Conservation (phyloP, 2,113 vertebrate species). For the Naja naja region DNA sequence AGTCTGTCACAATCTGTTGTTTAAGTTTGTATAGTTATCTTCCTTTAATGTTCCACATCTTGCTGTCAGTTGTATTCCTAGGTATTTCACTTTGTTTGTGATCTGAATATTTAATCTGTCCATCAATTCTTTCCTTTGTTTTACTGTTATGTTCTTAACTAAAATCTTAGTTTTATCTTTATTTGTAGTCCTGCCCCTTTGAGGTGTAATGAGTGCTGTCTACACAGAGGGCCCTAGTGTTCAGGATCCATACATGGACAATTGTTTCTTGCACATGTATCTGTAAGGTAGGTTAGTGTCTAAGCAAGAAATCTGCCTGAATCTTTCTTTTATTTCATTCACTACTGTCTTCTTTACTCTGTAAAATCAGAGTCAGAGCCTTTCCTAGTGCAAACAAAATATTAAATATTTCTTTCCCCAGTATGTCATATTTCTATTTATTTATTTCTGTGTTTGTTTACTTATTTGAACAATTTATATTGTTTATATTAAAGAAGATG, state of each 20-base stretch:
- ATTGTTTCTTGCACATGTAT: neutral
- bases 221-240: neutral
- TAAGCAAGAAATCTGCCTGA: neutral
- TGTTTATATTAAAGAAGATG: no score
- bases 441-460: neutral
- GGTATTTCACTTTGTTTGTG: no score
- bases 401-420: neutral
- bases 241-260: neutral
- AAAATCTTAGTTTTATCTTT: no score
- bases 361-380: neutral
- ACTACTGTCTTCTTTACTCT: neutral
- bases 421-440: neutral
- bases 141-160: no score
- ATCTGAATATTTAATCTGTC: no score
- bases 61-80: no score
- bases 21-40: no score
- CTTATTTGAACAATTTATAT: neutral
- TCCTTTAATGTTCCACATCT: no score
- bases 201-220: neutral
- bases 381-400: neutral
- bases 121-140: no score
- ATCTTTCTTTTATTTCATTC: neutral
- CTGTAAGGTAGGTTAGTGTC: neutral
- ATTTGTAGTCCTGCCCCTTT: neutral
- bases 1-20: no score